phyloP scores from a whole-genome alignment of 2,797 vertebrate species.

The Eulemur albifrons region DNA sequence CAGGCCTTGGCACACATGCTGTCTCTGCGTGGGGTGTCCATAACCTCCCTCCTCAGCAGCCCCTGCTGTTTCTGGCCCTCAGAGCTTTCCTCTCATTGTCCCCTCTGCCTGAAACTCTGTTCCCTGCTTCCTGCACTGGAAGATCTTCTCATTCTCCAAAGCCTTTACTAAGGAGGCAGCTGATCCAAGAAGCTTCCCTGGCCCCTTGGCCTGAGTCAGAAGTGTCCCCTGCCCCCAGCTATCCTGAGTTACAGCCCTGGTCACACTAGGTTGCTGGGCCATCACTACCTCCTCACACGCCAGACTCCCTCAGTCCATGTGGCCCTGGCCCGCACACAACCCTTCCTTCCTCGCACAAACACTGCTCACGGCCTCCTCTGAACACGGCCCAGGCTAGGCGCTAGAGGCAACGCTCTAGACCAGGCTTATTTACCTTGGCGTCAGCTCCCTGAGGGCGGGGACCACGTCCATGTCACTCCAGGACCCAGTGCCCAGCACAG shows the following conservation, averaged over 20 bases:
- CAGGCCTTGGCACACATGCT: accelerated
- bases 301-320: background rate
- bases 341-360: background rate
- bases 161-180: background rate
- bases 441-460: background rate
- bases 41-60: background rate
- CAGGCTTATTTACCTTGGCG: background rate
- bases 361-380: background rate
- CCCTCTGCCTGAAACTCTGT: background rate
- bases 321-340: background rate
- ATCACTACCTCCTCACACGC: background rate
- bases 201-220: background rate
- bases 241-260: background rate
- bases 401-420: background rate
- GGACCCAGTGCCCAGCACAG: background rate
- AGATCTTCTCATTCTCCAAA: background rate
- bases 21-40: background rate
- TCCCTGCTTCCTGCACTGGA: background rate
- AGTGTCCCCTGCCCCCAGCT: background rate
- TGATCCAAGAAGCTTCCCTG: background rate
- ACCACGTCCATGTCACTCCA: background rate
- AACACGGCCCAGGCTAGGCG: background rate
- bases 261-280: no score
- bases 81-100: background rate
- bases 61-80: background rate